Evolutionary conservation across 2,888 invertebrate species (phyloP).

Genomic region (Agrotis segetum): DNA sequence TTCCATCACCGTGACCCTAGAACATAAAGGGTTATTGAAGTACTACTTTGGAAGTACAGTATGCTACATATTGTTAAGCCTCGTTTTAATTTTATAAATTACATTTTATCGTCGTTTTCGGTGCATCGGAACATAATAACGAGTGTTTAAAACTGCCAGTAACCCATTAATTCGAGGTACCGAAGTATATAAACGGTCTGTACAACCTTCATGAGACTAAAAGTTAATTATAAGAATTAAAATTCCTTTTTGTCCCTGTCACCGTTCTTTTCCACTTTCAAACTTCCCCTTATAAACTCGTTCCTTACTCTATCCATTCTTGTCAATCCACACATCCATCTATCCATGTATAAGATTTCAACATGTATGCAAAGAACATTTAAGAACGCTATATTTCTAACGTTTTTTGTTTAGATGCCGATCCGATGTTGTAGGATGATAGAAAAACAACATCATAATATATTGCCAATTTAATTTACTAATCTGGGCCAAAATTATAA

Average conservation of each 20-base stretch:
- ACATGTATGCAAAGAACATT: no score
- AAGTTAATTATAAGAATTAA: slow-evolving; percentile 43
- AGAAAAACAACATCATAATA: background rate
- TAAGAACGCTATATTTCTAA: no score
- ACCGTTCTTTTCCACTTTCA: background rate
- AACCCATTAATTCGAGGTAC: slow-evolving; percentile 26
- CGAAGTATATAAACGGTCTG: slow-evolving; percentile 27
- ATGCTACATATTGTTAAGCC: no score
- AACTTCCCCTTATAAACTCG: no score
- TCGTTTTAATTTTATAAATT: background rate
- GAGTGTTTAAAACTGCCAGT: slow-evolving; percentile 29
- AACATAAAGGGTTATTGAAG: no score
- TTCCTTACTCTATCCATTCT: no score
- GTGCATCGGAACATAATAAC: slow-evolving; percentile 25
- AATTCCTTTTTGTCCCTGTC: slow-evolving; percentile 45
- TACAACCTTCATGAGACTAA: slow-evolving; percentile 35
- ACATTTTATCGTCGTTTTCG: background rate
- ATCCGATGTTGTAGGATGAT: background rate
- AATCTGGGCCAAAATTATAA: slow-evolving; percentile 15
- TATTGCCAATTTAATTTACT: background rate
- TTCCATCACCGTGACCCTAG: no score
- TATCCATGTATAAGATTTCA: no score
- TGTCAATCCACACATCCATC: no score
- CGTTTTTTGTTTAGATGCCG: no score
- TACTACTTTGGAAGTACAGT: no score